These are phyloP conservation scores for Grapholita molesta DNA, from an alignment of 1,140 invertebrate species.

Conservation along the genomic window DNA sequence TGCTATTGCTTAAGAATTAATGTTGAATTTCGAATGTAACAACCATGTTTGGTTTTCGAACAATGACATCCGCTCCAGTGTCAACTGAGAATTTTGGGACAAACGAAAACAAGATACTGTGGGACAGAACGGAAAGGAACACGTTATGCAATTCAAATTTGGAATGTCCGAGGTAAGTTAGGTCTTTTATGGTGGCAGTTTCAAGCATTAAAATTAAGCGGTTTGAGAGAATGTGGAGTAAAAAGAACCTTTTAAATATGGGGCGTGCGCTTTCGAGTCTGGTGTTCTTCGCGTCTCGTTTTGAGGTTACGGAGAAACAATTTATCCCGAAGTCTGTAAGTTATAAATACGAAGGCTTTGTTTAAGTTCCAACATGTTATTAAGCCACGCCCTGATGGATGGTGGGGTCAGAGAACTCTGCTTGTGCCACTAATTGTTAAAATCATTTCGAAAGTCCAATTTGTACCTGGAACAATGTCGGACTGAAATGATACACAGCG, in stretches of 20 bases:
- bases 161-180: background rate
- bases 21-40: background rate
- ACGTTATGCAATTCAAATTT: conserved; percentile 6
- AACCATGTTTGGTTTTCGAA: background rate
- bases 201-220: background rate
- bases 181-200: background rate
- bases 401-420: background rate
- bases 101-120: conserved; percentile 6
- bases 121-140: conserved; percentile 2
- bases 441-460: background rate
- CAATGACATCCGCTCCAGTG: conserved; percentile 9
- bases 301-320: background rate
- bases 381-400: background rate
- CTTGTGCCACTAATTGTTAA: background rate
- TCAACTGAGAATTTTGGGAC: conserved; percentile 8
- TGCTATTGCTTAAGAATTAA: background rate
- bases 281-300: background rate
- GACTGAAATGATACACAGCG: too few relatives aligned
- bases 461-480: background rate
- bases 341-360: background rate
- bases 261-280: too few relatives aligned
- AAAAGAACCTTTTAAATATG: background rate
- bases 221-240: background rate
- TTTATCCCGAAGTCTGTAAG: background rate
- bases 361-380: background rate